phyloP scores from a whole-genome alignment of 2,797 vertebrate genomes.

The Atherinosoma microstoma region DNA sequence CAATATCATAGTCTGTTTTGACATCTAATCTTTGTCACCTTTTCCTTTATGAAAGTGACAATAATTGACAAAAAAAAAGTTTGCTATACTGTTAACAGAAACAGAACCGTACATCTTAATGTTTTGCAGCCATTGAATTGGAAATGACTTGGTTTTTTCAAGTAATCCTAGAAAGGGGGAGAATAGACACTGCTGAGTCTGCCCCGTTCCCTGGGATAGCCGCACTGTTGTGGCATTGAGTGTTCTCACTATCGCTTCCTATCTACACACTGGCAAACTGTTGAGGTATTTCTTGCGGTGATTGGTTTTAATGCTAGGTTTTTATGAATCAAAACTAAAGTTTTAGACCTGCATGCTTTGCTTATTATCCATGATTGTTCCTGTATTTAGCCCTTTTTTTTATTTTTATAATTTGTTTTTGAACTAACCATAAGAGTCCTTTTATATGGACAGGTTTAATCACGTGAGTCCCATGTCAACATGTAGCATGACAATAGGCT shows the following conservation, averaged over 20 bases:
- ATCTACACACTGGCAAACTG: conserved; percentile 99
- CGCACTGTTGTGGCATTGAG: conserved; percentile 99
- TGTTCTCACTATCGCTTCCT: conserved; percentile 99
- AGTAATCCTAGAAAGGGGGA: conserved; percentile 99
- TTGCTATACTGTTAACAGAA: conserved; percentile 89
- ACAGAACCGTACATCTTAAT: conserved; percentile 94
- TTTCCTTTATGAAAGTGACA: conserved; percentile 92
- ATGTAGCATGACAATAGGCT: conserved; percentile 93
- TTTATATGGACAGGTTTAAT: conserved; percentile 88
- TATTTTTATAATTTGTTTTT: conserved; percentile 79
- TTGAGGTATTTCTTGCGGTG: conserved; percentile 99
- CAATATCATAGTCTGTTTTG: conserved; percentile 85
- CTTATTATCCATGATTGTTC: conserved; percentile 91
- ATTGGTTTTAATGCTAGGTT: conserved; percentile 99
- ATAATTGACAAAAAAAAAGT: conserved; percentile 80
- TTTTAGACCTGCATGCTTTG: conserved; percentile 99
- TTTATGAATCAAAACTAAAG: conserved; percentile 81
- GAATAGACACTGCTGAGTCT: conserved; percentile 99
- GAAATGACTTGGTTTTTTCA: conserved; percentile 99
- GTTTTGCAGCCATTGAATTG: conserved; percentile 99
- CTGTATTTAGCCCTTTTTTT: conserved; percentile 77
- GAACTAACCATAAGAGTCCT: conserved; percentile 96
- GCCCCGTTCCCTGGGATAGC: conserved; percentile 99
- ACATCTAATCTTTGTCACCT: conserved; percentile 91
- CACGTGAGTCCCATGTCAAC: conserved; percentile 83